Base-by-base conservation (phyloP, 2,888 invertebrate genomes). In the Mermis nigrescens region DNA sequence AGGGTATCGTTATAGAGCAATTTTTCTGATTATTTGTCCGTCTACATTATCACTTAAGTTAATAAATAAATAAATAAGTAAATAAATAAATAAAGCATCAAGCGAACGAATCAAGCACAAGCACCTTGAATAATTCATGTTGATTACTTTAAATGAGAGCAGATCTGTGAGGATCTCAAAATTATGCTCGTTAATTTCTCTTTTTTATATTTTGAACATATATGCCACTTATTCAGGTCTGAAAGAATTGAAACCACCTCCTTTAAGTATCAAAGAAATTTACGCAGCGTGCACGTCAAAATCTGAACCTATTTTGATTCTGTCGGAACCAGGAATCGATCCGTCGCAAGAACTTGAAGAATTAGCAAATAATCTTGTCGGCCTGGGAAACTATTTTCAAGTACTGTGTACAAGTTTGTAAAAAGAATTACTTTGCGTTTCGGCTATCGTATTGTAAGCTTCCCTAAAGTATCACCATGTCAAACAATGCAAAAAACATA, bases 241-340 rank as follows among this genome's bases (percentile, higher is more conserved):
- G 65, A 74, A 75, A 62, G 79, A 80, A 64, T 67, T 82, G 51
- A 77, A 80, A 1, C 80, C 82, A 1, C 77, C 80, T 2, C 73
- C 79, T 19, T 76, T 81, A 66, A 79, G 79, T 60, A 69, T 83
- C 48, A 75, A 76, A 57, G 78, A 79, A 52, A 64, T 77, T 63
- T 74, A 82, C 28, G 76, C 79, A 32, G 74, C 77, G 54, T 82
- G 82, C 68, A 79, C 80, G 0, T 65, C 72, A 2, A 69, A 78
- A 1, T 68, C 71, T 0, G 83, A 85, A 66, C 88, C 92, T 0
- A 81, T 87, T 58, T 76, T 98, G 54, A 78, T 95, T 66, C 80
- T 94, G 57, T 82, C 86, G 46, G 83, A 87, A 57, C 82, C 88
- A 28, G 94, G 92, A 46, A 83, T 85, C 45, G 94, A 95, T 78